Evolutionary conservation across 2,113 vertebrate species (phyloP), one percentile per base, ranked within the genome.

Genomic region (Eublepharis macularius): DNA sequence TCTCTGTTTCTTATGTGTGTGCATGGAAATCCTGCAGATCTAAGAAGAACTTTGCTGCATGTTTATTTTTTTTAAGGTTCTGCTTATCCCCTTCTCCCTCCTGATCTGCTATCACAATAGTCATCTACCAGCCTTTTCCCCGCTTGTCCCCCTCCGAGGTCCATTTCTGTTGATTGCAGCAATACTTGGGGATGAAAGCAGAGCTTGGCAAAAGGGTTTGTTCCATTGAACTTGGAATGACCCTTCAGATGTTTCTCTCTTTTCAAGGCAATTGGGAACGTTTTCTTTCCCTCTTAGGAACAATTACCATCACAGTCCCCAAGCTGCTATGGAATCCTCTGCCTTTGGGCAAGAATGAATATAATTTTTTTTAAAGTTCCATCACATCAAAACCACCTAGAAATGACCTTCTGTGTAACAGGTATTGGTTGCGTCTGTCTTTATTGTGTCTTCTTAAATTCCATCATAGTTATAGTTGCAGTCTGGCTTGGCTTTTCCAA

Each of bases 341-440:
- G 92, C 87, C 93, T 94, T 94, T 95, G 92, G 93, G 92, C 94
- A 94, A 93, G 92, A 90, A 93, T 90, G 87, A 94, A 94, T 84
- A 88, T 84, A 76, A 51, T 79, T 45, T 32, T 47, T 83, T 92
- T 91, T 79, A 47, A 91, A 86, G 82, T 90, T 91, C 90, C 49
- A 87, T 70, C 86, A 87, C 86, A 91, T 92, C 80, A 89, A 90
- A 94, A 90, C 69, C 82, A 91, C 89, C 89, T 84, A 89, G 84
- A 93, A 84, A 85, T 93, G 90, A 90, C 92, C 85, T 89, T 94
- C 83, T 76, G 85, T 91, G 86, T 92, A 90, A 91, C 86, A 77
- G 92, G 85, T 90, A 89, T 84, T 90, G 91, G 88, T 90, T 90
- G 77, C n/a, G 70, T 74, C 87, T 88, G 26, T 74, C 76, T 93